Evolutionary conservation across 1,140 invertebrate species (phyloP).

Genomic region (Brachionus asplanchnoidis): DNA sequence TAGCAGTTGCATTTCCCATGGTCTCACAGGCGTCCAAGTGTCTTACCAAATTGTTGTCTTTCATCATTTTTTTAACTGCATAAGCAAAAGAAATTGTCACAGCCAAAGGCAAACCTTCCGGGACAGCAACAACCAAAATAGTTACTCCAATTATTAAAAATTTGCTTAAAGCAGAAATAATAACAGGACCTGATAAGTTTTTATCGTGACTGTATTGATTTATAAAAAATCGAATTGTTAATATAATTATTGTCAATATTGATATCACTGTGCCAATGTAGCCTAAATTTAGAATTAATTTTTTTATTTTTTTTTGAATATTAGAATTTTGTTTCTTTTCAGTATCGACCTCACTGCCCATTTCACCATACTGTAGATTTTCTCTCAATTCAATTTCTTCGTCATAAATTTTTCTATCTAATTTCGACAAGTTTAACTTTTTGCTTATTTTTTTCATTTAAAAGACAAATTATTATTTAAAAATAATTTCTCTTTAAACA

Average conservation of each 20-base stretch:
- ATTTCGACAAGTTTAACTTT: neutral
- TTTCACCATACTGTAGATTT: neutral
- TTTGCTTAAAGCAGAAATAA: constrained; percentile 80
- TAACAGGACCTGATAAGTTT: constrained; percentile 47
- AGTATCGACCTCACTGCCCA: neutral
- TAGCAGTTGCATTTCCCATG: constrained; percentile 96
- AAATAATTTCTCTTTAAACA: neutral
- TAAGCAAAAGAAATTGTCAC: constrained; percentile 96
- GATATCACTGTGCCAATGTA: constrained; percentile 96
- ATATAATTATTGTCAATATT: constrained; percentile 88
- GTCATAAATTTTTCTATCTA: neutral
- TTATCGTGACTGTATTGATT: constrained; percentile 75
- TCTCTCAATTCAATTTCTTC: neutral
- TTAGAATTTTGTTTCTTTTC: constrained; percentile 82
- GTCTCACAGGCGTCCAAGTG: constrained; percentile 99
- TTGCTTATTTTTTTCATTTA: neutral
- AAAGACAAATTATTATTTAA: neutral
- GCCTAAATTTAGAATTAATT: constrained; percentile 96
- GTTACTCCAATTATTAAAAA: constrained; percentile 99
- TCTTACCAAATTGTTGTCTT: constrained; percentile 87
- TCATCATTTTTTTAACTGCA: constrained; percentile 99
- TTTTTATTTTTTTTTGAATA: constrained; percentile 94
- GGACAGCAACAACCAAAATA: constrained; percentile 96
- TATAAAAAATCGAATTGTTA: constrained; percentile 89
- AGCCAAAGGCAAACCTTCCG: constrained; percentile 93